Percentiles rank a stretch among this genome's conserved stretches.
These are phyloP conservation scores for Halcyon chelicuti DNA, from an alignment of 2,797 vertebrate species.

Conservation along the genomic window DNA sequence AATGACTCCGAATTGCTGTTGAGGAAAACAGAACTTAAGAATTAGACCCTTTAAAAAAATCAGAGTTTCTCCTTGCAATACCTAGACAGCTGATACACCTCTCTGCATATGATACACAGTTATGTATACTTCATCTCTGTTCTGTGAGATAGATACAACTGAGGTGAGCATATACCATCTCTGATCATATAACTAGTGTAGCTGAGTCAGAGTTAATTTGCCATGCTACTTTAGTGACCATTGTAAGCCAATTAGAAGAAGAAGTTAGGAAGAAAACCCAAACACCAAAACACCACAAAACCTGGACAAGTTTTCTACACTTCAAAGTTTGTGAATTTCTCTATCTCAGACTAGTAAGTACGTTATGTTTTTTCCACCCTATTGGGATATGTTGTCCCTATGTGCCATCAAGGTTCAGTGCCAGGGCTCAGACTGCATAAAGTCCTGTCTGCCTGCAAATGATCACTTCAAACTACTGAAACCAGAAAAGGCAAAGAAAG, in stretches of 20 bases:
- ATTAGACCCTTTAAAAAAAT: background rate
- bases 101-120: background rate
- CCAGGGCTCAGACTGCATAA: background rate
- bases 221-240: background rate
- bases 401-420: background rate
- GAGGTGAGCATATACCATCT: background rate
- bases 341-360: background rate
- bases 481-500: background rate
- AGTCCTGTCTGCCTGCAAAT: background rate
- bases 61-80: background rate
- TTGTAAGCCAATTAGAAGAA: background rate
- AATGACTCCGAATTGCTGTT: slow-evolving; percentile 94
- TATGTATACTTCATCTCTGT: background rate
- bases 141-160: background rate
- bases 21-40: slow-evolving; percentile 34
- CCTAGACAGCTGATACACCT: background rate
- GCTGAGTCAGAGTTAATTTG: background rate
- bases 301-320: background rate
- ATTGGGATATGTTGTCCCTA: background rate
- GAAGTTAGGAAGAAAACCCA: background rate
- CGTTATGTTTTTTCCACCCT: background rate
- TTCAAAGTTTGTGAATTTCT: background rate
- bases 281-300: background rate
- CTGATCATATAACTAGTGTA: background rate
- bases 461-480: background rate